Evolutionary conservation across 2,797 vertebrate genomes (phyloP).

Genomic region (Acanthurus leucopareius): DNA sequence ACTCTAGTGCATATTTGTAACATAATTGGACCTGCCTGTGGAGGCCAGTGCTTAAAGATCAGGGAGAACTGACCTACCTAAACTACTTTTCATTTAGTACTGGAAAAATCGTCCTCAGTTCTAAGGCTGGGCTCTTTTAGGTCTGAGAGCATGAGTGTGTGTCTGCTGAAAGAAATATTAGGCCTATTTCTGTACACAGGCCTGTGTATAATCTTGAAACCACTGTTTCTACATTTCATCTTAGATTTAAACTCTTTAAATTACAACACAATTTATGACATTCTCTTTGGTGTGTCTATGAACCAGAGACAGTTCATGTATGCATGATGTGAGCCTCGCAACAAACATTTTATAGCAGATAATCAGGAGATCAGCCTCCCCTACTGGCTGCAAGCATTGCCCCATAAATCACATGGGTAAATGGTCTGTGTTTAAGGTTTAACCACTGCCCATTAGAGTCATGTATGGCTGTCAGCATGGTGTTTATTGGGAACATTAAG

Average conservation of each 20-base stretch:
- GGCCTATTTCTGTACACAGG: no score
- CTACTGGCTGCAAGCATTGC: conserved; percentile 27
- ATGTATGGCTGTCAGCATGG: conserved; percentile 61
- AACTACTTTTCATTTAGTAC: no score
- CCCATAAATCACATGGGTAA: conserved; percentile 73
- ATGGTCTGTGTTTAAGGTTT: conserved; percentile 64
- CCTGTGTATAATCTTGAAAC: neutral
- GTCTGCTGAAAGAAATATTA: no score
- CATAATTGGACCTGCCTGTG: no score
- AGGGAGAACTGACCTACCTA: no score
- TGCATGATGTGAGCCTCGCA: neutral
- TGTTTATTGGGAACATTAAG: conserved; percentile 65
- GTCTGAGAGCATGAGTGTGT: no score
- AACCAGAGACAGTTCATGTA: neutral
- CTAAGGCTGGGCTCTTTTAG: no score
- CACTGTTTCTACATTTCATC: neutral
- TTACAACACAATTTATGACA: neutral
- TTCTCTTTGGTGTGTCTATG: neutral
- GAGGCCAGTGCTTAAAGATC: no score
- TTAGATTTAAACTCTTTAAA: neutral
- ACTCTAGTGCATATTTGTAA: no score
- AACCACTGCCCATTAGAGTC: conserved; percentile 67
- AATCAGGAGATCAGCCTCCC: conserved; percentile 18
- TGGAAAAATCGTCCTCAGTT: no score
- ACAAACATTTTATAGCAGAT: conserved; percentile 4